A percentile compares a stretch with the other conserved stretches of the same genome.
phyloP scores from a whole-genome alignment of 2,113 vertebrate species.

The Neotoma lepida region DNA sequence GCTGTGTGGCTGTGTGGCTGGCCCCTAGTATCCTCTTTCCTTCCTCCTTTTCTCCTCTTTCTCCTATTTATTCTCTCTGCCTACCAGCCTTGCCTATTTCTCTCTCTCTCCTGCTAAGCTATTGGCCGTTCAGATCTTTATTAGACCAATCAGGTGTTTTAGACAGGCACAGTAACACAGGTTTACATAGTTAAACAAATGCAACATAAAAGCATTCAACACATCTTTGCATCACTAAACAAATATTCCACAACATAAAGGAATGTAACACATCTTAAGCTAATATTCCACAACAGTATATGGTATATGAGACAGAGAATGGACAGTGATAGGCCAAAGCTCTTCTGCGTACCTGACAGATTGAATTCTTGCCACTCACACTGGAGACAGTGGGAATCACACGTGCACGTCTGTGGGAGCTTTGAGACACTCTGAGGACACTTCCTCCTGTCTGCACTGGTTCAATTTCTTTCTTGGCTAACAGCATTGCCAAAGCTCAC shows the following conservation, averaged over 20 bases:
- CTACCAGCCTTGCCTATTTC: background rate
- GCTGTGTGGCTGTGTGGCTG: background rate
- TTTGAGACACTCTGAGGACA: background rate
- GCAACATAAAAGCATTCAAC: background rate
- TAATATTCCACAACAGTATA: background rate
- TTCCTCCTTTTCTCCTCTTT: background rate
- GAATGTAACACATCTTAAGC: background rate
- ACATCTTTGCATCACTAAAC: background rate
- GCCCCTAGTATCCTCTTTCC: background rate
- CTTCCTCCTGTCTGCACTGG: rapidly evolving
- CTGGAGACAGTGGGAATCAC: background rate
- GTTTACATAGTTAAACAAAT: background rate
- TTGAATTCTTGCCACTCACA: background rate
- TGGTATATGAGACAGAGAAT: background rate
- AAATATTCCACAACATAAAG: background rate
- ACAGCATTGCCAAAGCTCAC: slow-evolving; percentile 58
- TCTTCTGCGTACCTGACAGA: background rate
- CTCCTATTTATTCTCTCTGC: background rate
- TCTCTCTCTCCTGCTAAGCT: background rate
- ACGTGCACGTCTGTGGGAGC: background rate
- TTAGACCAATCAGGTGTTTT: background rate
- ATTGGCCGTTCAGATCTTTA: background rate
- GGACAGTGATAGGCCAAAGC: background rate
- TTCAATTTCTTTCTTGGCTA: background rate
- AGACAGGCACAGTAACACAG: background rate